These are phyloP conservation scores for Lysandra bellargus DNA, from an alignment of 2,888 invertebrate species.

Conservation along the genomic window DNA sequence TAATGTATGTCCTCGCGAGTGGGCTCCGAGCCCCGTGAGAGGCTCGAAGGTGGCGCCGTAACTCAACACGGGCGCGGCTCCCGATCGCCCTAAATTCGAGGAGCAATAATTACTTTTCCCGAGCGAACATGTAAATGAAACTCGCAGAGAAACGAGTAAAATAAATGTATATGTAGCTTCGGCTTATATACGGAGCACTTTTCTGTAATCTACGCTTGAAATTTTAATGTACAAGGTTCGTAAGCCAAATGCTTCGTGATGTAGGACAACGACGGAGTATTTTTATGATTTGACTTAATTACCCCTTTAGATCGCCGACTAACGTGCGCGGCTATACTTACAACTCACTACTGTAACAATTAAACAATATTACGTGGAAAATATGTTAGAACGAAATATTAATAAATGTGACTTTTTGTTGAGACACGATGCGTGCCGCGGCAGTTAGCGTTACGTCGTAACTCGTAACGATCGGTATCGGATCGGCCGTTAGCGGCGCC, in stretches of 20 bases:
- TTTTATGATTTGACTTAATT: not conserved
- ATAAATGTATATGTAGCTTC: not conserved
- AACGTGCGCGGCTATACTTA: not conserved
- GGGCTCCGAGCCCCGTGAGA: not conserved
- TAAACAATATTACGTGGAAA: not conserved
- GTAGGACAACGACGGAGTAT: not conserved
- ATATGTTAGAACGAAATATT: not conserved
- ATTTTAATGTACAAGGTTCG: not conserved
- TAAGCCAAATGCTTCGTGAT: not conserved
- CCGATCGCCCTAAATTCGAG: not conserved
- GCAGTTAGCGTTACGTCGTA: not conserved
- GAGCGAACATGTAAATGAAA: not conserved
- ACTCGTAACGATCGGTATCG: not conserved
- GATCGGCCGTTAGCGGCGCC: not conserved
- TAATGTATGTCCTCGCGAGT: not conserved
- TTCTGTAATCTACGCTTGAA: not conserved
- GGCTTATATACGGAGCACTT: not conserved
- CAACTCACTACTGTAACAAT: not conserved
- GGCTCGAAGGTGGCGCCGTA: not conserved
- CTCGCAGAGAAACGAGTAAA: not conserved
- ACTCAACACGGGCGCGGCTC: not conserved
- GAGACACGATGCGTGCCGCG: not conserved
- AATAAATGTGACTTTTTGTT: not conserved
- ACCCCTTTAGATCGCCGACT: not conserved
- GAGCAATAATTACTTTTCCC: conserved; percentile 4